Base-by-base conservation (phyloP, 2,888 invertebrate genomes). In the Onchidella celtica region DNA sequence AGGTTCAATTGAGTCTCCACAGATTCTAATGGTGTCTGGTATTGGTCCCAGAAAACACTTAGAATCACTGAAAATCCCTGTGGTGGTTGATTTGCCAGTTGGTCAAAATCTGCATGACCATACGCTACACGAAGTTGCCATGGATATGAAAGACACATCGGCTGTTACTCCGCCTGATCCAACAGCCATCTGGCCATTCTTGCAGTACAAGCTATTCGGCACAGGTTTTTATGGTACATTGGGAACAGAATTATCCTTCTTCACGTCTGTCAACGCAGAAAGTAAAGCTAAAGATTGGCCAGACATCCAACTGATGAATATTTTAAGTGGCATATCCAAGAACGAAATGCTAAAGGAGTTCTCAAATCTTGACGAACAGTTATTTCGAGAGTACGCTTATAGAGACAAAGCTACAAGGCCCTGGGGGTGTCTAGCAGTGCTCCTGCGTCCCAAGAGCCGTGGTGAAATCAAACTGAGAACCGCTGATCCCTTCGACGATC, bases 391-490 rank as follows among this genome's bases (percentile, higher is more conserved):
- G 9, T 47, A 73, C 21, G 32, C 40, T 0, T 36, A 68, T 17
- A 4, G 75, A 3, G 75, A 79, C 24, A 59, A 65, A 6, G 61
- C 47, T 1, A 55, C 63, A 14, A 96, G 82, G 1, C 83, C 83
- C 0, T 83, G 85, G 40, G 69, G 40, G n/a, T 79, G 85, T 21
- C 29, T 82, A 1, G 70, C 83, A 0, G 76, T 79, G 1, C 29
- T 84, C 21, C 55, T 85, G 24, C 83, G 81, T 27, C 96, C 96
- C 95, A 79, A 97, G 97, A 91, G 96, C 80, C 94, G 95, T 3
- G 98, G 98, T 0, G 95, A 95, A 87, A 95, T 98, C 0, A 96
- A 96, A 85, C 93, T 98, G 32, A 95, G 95, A 73, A 96, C 96
- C 85, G 93, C 94, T 0, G 97, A 97, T 93, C 96, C 97, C 0